phyloP scores from a whole-genome alignment of 2,888 invertebrate genomes.

The Bimastos eiseni region DNA sequence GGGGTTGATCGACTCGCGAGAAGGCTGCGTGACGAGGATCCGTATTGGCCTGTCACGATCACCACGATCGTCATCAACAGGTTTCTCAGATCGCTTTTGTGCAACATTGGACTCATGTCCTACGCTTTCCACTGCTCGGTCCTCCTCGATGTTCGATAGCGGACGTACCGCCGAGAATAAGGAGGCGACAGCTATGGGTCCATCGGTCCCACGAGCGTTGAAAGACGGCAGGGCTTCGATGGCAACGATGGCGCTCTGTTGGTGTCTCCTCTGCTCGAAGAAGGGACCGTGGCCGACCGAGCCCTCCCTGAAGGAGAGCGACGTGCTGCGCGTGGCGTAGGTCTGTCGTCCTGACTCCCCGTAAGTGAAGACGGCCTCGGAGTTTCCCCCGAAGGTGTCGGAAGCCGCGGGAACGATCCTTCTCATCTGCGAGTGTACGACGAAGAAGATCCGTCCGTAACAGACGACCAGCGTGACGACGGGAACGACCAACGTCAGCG shows the following conservation, averaged over 20 bases:
- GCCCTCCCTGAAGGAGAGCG: neutral
- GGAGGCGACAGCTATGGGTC: neutral
- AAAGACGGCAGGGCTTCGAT: neutral
- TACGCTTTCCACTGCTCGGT: neutral
- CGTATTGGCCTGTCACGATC: neutral
- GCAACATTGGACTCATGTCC: neutral
- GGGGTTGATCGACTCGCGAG: neutral
- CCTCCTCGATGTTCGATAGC: slow-evolving; percentile 9
- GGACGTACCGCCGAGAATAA: neutral
- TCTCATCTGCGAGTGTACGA: slow-evolving; percentile 42
- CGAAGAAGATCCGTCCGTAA: slow-evolving; percentile 42
- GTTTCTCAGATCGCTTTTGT: neutral
- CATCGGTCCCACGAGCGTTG: neutral
- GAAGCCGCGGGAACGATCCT: slow-evolving; percentile 28
- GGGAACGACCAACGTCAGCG: slow-evolving; percentile 37
- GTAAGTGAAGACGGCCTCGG: neutral
- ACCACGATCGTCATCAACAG: neutral
- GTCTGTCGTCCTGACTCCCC: neutral
- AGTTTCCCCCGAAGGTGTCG: slow-evolving; percentile 1
- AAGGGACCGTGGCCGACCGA: neutral
- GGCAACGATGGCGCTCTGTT: neutral
- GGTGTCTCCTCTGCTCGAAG: neutral
- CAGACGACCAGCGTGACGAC: slow-evolving; percentile 36
- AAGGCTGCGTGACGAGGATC: slow-evolving; percentile 6
- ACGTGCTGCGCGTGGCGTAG: neutral